Base-by-base conservation (phyloP, 2,113 vertebrate species). In the Progne subis region DNA sequence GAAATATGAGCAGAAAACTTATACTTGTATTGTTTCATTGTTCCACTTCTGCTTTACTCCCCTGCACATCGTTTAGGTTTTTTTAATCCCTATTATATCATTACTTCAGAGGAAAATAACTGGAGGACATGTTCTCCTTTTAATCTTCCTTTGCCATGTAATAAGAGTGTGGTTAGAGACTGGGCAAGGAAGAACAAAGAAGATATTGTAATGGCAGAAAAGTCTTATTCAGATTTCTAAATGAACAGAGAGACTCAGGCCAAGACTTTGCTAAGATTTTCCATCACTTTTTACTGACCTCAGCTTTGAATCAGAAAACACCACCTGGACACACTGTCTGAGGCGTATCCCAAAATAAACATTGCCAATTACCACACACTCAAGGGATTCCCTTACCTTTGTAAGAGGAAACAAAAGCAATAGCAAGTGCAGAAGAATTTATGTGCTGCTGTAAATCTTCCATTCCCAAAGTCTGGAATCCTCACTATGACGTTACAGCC, bases 201-300 rank as follows among this genome's bases (percentile, higher is more conserved):
- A 75, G 52, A 63, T 59, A 82, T 29, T 95, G 43, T 94, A 93
- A n/a, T 14, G 56, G 55, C 31, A 67, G 39, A 57, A 88, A 92
- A 88, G 34, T 67, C 34, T 91, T 65, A 80, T 53, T 74, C 60
- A 78, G 44, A 71, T 86, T 74, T 44, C 43, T 89, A 81, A 91
- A 87, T 8, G 11, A 46, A 67, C 29, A 61, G 44, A 82, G 26
- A 75, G 20, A 83, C 53, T 61, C 5, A 6, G 12, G 60, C 75
- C 81, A 95, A 86, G 57, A 77, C 47, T 83, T 92, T 67, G 8
- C 34, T 81, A 81, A 87, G 3, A 69, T 88, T 96, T 96, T 92
- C 91, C 90, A 72, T 59, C 57, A 61, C 37, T 77, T 94, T 86
- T 94, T 77, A 86, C 43, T 96, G 84, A 82, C 78, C 78, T 91